A percentile compares a stretch with the other conserved stretches of the same genome.
Conservation (phyloP, 2,113 vertebrate genomes). For the Nyctereutes procyonoides region DNA sequence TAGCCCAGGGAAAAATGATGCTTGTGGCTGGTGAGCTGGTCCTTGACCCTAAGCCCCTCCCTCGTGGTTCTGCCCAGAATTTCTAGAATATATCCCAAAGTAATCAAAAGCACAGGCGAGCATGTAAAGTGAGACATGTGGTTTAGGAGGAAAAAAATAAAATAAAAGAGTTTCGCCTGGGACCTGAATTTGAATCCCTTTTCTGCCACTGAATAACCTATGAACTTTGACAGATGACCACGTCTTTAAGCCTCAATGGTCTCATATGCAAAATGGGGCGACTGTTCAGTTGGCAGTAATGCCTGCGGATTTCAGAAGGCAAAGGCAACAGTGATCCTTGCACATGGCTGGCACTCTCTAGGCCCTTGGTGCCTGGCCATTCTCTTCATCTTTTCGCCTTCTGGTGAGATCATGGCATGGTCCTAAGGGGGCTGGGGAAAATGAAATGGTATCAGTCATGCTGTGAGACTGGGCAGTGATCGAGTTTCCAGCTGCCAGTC, state of each 20-base stretch:
- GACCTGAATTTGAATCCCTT: neutral
- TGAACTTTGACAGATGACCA: neutral
- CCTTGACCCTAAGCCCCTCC: conserved; percentile 57
- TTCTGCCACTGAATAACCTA: too few species aligned
- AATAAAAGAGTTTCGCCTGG: neutral
- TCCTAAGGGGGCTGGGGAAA: neutral
- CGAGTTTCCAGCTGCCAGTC: neutral
- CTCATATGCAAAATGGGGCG: neutral
- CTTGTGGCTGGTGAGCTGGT: conserved; percentile 61
- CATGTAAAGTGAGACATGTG: conserved; percentile 53
- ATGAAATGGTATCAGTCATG: conserved; percentile 47
- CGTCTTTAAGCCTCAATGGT: neutral
- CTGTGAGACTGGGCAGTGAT: conserved; percentile 9
- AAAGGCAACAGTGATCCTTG: neutral
- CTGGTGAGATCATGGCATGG: accelerated
- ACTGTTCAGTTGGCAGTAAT: neutral
- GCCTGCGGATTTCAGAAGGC: neutral
- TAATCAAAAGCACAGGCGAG: conserved; percentile 69
- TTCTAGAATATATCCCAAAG: conserved; percentile 62
- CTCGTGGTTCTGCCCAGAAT: conserved; percentile 41
- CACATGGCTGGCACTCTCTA: accelerated
- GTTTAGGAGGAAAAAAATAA: neutral
- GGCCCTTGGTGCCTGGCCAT: accelerated
- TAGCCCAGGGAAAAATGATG: conserved; percentile 59
- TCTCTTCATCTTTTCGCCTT: neutral